Evolutionary conservation across 2,888 invertebrate genomes (phyloP).

Genomic region (Pseudoips prasinana): DNA sequence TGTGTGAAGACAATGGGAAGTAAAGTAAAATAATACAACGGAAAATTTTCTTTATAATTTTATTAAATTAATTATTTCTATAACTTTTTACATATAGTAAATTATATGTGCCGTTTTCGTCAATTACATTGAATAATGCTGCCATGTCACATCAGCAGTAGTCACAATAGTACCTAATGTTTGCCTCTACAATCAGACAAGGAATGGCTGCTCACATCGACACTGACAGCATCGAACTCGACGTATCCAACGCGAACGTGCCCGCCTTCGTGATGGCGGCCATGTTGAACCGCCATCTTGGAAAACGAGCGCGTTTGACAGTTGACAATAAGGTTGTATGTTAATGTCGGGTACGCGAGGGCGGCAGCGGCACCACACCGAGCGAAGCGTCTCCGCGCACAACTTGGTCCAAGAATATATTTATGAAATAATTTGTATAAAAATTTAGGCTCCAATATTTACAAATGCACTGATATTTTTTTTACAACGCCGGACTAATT

Average conservation of each 20-base stretch:
- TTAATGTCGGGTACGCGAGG: conserved; percentile 13
- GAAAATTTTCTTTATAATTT: conserved; percentile 73
- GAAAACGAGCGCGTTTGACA: conserved; percentile 7
- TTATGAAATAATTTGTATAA: conserved; percentile 78
- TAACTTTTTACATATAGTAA: conserved; percentile 81
- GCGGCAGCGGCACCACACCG: conserved; percentile 34
- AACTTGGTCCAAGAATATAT: conserved; percentile 70
- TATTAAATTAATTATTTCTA: conserved; percentile 82
- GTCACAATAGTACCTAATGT: conserved; percentile 72
- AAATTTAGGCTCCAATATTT: conserved; percentile 80
- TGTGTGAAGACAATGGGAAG: no score
- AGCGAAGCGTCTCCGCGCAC: conserved; percentile 39
- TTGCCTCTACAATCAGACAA: conserved; percentile 72
- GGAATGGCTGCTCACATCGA: conserved; percentile 39
- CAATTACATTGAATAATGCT: conserved; percentile 76
- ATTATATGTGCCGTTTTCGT: conserved; percentile 75
- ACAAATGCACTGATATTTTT: conserved; percentile 70
- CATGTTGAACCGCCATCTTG: conserved; percentile 1
- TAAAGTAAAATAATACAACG: conserved; percentile 48
- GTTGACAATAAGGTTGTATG: conserved; percentile 9
- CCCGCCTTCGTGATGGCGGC: no score
- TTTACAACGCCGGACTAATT: conserved; percentile 75
- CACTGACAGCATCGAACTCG: conserved; percentile 21
- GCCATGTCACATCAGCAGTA: conserved; percentile 64
- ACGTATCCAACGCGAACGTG: conserved; percentile 10